Conservation (phyloP, 1,140 invertebrate species). For the Eumeta japonica region DNA sequence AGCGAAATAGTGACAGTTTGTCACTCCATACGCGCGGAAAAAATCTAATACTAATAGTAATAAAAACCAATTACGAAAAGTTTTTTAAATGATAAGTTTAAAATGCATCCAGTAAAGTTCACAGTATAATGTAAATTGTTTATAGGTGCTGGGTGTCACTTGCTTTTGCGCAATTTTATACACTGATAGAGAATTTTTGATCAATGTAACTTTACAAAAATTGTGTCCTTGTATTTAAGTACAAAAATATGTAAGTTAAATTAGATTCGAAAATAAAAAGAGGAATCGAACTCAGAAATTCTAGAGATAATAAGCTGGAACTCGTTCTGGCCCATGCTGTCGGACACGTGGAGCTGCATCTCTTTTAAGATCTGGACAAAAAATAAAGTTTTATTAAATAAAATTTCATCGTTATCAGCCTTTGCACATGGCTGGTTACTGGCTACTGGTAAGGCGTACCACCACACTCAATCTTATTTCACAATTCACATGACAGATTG, state of each 20-base stretch:
- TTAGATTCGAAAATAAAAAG: conserved; percentile 59
- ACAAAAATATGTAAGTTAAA: conserved; percentile 5
- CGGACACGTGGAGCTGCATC: conserved; percentile 57
- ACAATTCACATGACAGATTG: too few species aligned
- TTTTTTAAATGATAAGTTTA: too few species aligned
- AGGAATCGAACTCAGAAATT: conserved; percentile 60
- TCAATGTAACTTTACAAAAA: conserved; percentile 1
- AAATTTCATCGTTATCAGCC: too few species aligned
- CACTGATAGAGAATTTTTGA: too few species aligned
- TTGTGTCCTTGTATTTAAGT: not conserved
- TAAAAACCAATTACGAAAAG: too few species aligned
- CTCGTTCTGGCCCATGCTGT: conserved; percentile 55
- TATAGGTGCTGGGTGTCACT: not conserved
- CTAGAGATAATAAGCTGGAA: conserved; percentile 60
- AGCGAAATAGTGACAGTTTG: too few species aligned
- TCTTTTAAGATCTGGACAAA: conserved; percentile 60
- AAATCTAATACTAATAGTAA: too few species aligned
- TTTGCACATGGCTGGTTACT: too few species aligned
- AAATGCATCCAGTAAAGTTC: too few species aligned
- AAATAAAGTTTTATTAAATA: conserved; percentile 4
- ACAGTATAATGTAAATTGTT: not conserved
- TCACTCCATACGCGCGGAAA: too few species aligned
- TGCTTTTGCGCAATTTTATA: not conserved
- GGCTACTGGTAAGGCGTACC: too few species aligned
- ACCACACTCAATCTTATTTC: too few species aligned